Evolutionary conservation across 2,113 vertebrate species (phyloP), one percentile per base, ranked within the genome.

Genomic region (Melanerpes aurifrons): DNA sequence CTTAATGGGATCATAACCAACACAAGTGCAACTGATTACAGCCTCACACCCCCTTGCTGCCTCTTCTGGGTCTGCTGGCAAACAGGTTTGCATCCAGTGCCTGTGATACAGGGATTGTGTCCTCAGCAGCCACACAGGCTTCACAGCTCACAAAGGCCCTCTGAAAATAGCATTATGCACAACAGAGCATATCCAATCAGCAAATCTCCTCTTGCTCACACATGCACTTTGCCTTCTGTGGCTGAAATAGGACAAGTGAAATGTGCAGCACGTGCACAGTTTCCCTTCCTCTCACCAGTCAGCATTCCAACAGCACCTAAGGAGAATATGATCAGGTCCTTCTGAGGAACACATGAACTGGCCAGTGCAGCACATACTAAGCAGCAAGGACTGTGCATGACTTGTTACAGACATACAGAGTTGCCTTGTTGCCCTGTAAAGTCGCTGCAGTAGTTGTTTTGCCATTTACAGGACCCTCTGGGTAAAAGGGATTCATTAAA

Each of bases 401-500:
- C 53, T 37, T 66, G 40, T 53, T 66, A 5, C 4, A 26, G 14
- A 5, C 22, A 8, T 17, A 19, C 1, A 40, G 62, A 58, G 57
- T 68, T 70, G 9, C 2, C 56, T 61, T 25, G 58, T 83, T 71
- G 81, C 19, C 31, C 19, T 57, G 40, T 45, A 72, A 67, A 87
- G 72, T 70, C n/a, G 70, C 40, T n/a, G 29, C 67, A 28, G 54
- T 87, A 35, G 92, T 90, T 85, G 59, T 69, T 92, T 97, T 76
- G 28, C 67, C 59, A 54, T 13, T 82, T 94, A 67, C 79, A 78
- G 79, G 84, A 74, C 47, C 66, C 90, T 68, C 29, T 95, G 73
- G 85, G 83, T 48, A 77, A 96, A 94, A 66, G 67, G 19, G 53
- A 35, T 92, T 91, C 45, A 75, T 79, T 94, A 92, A 97, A 91